Evolutionary conservation across 2,113 vertebrate genomes (phyloP), one percentile per base, ranked within the genome.

Genomic region (Butorides virescens): DNA sequence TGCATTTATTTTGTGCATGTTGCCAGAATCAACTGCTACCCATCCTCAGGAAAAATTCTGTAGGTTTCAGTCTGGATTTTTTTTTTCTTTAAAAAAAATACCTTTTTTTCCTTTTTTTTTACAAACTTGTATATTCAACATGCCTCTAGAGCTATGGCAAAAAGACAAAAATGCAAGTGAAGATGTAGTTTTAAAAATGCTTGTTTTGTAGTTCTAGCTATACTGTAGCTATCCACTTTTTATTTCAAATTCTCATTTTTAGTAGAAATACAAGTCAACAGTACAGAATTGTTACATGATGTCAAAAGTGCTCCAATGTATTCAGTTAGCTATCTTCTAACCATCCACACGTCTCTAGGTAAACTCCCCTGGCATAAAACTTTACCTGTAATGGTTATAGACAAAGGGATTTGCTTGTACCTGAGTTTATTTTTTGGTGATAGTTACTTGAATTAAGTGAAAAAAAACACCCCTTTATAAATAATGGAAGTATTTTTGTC

Each of bases 81-180:
- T 37, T 36, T 37, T 36, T 50, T 88, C 5, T n/a, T 29, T 27
- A 17, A 65, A 81, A 53, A 82, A 75, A 56, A 4, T 4, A 6
- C 0, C 1, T 56, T 49, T 59, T 44, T 56, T 18, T 0, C 3
- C 2, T 22, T 61, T 55, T 36, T 84, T 25, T 61, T 62, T 46
- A 30, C 18, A 84, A 39, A 74, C 5, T 13, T 80, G 1, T 50
- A 2, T 22, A 55, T 59, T 82, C 52, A 61, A 55, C 2, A 2
- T 37, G 12, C 32, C 68, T 7, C 12, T 65, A 65, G 5, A 72
- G 0, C 10, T 58, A 44, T 21, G 8, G 15, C 3, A 86, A 55
- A 62, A 58, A 50, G 11, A 10, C 0, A 18, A 78, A 74, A 73
- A 70, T 37, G 8, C 5, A 78, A 58, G 2, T 46, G 36, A 71